Conservation (phyloP, 2,797 vertebrate species). For the Ispidina lecontei region DNA sequence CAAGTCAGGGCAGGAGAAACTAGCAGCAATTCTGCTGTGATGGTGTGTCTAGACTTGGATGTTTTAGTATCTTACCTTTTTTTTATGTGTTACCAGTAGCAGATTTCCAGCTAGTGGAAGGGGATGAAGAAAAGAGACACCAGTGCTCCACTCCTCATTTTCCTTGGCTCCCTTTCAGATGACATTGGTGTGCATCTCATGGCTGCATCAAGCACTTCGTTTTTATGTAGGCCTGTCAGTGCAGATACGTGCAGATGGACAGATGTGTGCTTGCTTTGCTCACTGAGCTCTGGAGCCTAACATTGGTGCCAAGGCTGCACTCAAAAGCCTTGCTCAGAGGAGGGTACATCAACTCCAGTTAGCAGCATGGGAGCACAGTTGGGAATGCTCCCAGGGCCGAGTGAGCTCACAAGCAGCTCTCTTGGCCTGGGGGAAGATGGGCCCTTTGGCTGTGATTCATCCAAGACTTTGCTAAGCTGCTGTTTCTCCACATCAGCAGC, state of each 20-base stretch:
- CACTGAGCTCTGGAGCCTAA: neutral
- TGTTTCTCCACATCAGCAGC: neutral
- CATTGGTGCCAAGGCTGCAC: neutral
- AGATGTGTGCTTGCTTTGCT: neutral
- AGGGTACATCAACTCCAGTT: neutral
- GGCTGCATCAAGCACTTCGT: neutral
- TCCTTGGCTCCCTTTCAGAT: neutral
- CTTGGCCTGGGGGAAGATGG: neutral
- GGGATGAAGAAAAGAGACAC: neutral
- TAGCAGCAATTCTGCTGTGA: neutral
- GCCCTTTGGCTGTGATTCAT: neutral
- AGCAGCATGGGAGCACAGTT: neutral
- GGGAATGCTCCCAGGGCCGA: neutral
- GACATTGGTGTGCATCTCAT: accelerated
- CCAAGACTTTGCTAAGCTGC: neutral
- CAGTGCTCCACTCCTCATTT: accelerated
- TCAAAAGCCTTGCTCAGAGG: neutral
- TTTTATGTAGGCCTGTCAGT: neutral
- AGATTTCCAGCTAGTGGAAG: neutral
- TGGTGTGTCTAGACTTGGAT: neutral
- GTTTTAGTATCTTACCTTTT: neutral
- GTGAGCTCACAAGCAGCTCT: neutral
- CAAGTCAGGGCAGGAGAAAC: neutral
- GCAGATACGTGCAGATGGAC: neutral
- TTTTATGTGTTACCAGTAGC: neutral